Conservation (phyloP, 1,140 invertebrate species). For the Copidosoma floridanum region DNA sequence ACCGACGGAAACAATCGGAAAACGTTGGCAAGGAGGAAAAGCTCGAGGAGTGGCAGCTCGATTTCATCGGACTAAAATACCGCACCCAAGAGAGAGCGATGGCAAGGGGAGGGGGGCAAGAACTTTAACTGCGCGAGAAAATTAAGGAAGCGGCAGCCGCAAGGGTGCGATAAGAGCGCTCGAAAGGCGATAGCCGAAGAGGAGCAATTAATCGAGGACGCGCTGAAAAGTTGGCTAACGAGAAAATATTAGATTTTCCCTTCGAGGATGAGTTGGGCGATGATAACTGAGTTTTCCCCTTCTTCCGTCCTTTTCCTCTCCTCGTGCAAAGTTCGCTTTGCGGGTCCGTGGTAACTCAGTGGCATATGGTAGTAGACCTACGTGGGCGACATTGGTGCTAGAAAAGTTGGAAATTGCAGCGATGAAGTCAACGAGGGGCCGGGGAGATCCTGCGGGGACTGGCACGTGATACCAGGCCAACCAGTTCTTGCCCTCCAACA, state of each 20-base stretch:
- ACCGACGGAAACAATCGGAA: neutral
- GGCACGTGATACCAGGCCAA: too few species aligned
- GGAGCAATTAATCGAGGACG: conserved; percentile 33
- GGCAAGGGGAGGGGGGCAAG: too few species aligned
- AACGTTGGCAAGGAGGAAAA: neutral
- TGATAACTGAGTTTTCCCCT: conserved; percentile 26
- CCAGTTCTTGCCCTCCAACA: too few species aligned
- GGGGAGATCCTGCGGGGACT: too few species aligned
- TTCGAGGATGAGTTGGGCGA: conserved; percentile 13
- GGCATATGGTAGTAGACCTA: neutral
- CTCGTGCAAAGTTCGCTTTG: neutral
- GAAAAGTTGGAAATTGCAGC: conserved; percentile 6
- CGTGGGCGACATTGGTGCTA: neutral
- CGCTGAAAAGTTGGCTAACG: conserved; percentile 32
- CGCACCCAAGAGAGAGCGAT: too few species aligned
- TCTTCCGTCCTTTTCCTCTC: neutral
- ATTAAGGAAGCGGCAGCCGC: conserved; percentile 5
- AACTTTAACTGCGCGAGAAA: neutral
- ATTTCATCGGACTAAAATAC: too few species aligned
- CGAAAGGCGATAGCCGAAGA: neutral
- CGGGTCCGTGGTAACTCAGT: neutral
- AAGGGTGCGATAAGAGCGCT: neutral
- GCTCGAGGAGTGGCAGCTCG: neutral
- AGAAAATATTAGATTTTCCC: conserved; percentile 36
- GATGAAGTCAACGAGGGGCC: conserved; percentile 12